Base-by-base conservation (phyloP, 2,797 vertebrate species). In the Brachyalestes nurse region DNA sequence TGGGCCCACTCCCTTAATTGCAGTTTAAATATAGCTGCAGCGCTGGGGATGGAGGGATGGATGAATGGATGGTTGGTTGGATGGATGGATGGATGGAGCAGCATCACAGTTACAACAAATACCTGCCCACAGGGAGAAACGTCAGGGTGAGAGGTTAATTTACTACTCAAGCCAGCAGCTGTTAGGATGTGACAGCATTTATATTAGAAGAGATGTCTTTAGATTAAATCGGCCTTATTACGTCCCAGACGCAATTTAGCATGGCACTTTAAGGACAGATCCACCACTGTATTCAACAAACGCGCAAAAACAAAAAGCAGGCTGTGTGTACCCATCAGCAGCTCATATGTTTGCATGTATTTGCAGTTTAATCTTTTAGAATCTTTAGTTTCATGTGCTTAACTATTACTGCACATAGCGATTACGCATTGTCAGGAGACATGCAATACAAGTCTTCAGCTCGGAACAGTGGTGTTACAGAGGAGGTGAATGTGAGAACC, bases 51-150 rank as follows among this genome's bases (percentile, higher is more conserved):
- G 49, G 58, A 57, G 17, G 49, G 58, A 66, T 40, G 34, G 34
- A 34, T 34, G 4, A 34, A 34, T 34, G 34, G 34, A 34, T 28
- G 28, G 28, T 28, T 28, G 28, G 28, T 28, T 28, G 62, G 14
- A 7, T 25, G 66, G 66, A 45, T 47, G 42, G 66, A 67, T 42
- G 58, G 58, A 34, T 25, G 57, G 25, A 78, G 21, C 51, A 17
- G 72, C 58, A 51, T 53, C 53, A 74, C 72, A 74, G 42, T 65
- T 69, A 82, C 58, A 69, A 74, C 28, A 69, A 74, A 53, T 28
- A 78, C 42, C 25, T 69, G 62, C 28, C 51, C 21, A 25, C 8
- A 13, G 28, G 45, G 66, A 57, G 42, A 75, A 1, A 5, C 19
- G 60, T 3, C 40, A 71, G 47, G 25, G 57, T 13, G 19, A 38